Evolutionary conservation across 1,140 invertebrate species (phyloP).

Genomic region (Lordiphosa clarofinis): DNA sequence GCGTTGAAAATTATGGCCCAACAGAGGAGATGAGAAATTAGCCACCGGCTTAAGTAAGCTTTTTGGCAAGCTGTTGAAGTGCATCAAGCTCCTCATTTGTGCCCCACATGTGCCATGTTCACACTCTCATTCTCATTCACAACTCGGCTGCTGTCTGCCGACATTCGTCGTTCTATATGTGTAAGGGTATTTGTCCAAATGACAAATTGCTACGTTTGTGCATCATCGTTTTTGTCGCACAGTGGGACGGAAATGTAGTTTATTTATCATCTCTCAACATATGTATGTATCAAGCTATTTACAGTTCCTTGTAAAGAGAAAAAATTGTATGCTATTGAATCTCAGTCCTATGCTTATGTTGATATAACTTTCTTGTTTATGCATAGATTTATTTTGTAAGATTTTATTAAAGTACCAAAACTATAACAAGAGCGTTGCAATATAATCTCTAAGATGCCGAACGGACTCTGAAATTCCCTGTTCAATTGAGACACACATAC

Average conservation of each 20-base stretch:
- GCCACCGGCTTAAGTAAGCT: constrained; percentile 11
- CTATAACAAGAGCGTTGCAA: too few relatives aligned
- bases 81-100: constrained; percentile 24
- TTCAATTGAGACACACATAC: too few relatives aligned
- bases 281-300: too few relatives aligned
- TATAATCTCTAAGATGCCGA: too few relatives aligned
- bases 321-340: too few relatives aligned
- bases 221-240: constrained; percentile 13
- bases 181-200: constrained; percentile 67
- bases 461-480: too few relatives aligned
- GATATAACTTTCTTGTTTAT: too few relatives aligned
- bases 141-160: constrained; percentile 27
- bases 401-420: too few relatives aligned
- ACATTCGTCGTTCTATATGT: constrained; percentile 33
- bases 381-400: too few relatives aligned
- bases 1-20: not conserved
- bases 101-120: constrained; percentile 38
- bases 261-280: too few relatives aligned
- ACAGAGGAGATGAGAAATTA: constrained; percentile 31
- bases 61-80: constrained; percentile 49
- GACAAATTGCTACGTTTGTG: constrained; percentile 76
- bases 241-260: not conserved
- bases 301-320: too few relatives aligned
- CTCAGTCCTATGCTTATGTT: too few relatives aligned
- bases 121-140: constrained; percentile 25